Evolutionary conservation across 2,888 invertebrate species (phyloP), one percentile per base, ranked within the genome.

Genomic region (Drosophila dives): DNA sequence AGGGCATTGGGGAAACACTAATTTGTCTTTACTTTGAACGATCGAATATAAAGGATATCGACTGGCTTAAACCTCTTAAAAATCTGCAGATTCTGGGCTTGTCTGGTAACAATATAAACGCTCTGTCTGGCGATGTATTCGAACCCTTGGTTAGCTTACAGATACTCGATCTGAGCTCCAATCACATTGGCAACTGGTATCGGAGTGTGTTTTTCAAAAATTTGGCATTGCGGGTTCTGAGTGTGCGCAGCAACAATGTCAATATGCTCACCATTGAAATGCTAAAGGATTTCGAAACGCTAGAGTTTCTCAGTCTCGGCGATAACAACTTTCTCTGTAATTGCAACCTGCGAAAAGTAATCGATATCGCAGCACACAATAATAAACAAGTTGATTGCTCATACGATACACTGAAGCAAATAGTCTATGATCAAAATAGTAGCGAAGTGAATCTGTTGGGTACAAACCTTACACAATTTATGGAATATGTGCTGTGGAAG

Each of bases 281-380:
- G 95, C 84, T 94, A 0, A 76, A 90, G 17, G 95, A 96, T 76
- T 92, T 95, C 8, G 84, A 91, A 1, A 77, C 91, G 0, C 68
- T 95, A 1, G 86, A 93, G 0, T 94, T 93, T 64, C 70, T 96
- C 0, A 84, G 90, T 1, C 59, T 96, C 0, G 93, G 94, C 0
- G 93, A 93, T 0, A 96, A 96, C 82, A 94, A 94, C 10, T 94
- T 95, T 26, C 92, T 95, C 0, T 96, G 96, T 81, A 94, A 94
- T 60, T 95, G 95, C 69, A 90, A 93, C 4, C 88, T 94, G 0
- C 93, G 94, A 64, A 94, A 94, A n/a, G 91, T 95, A 11, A 93
- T 94, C 40, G 94, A 94, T 42, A 79, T 91, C 26, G 91, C 92
- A 0, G 78, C 90, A 8, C 75, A 72, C 1, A 93, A 93, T 70